Conservation (phyloP, 2,113 vertebrate genomes). For the Pelusios castaneus region DNA sequence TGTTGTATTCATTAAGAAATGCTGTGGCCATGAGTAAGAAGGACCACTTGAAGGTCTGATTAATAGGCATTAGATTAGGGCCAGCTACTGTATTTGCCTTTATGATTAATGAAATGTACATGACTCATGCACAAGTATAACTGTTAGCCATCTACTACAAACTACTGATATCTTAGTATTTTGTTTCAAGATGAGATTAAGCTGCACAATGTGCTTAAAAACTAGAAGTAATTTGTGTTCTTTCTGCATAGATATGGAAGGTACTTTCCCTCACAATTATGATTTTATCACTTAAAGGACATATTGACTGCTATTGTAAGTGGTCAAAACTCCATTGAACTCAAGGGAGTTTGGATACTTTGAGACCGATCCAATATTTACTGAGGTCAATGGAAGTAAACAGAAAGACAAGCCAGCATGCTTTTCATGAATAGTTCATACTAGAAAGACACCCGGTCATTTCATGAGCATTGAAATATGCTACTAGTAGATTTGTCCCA, state of each 20-base stretch:
- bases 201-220: not conserved
- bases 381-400: not conserved
- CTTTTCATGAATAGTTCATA: not conserved
- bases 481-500: not conserved
- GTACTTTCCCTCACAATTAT: not conserved
- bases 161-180: not conserved
- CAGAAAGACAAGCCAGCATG: not conserved
- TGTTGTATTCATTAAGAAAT: not conserved
- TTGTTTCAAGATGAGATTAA: not conserved
- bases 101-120: not conserved
- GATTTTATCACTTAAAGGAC: not conserved
- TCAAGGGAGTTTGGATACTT: not conserved
- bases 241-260: not conserved
- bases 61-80: not conserved
- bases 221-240: not conserved
- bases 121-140: not conserved
- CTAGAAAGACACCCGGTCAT: not conserved
- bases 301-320: not conserved
- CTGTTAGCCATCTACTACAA: not conserved
- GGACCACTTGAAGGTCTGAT: not conserved
- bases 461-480: not conserved
- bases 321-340: not conserved
- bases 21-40: not conserved
- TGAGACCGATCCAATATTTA: not conserved
- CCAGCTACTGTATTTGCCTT: not conserved